phyloP scores from a whole-genome alignment of 2,888 invertebrate species.

The Abrostola triplasia region DNA sequence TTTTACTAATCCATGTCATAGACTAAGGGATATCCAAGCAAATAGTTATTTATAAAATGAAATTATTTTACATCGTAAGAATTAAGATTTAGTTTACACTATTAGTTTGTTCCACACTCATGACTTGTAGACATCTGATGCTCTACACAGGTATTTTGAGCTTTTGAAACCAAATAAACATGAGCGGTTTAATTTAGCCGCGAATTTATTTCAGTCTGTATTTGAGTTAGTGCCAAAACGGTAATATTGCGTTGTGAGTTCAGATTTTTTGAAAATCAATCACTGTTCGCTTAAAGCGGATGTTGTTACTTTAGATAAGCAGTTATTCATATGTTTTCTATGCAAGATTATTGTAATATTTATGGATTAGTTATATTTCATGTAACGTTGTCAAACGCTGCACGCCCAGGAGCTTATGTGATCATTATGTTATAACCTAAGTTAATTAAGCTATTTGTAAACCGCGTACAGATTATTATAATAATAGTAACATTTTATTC shows the following conservation, averaged over 20 bases:
- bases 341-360: conserved; percentile 72
- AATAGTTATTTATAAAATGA: conserved; percentile 3
- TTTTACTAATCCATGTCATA: conserved; percentile 61
- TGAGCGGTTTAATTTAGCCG: conserved; percentile 8
- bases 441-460: conserved; percentile 46
- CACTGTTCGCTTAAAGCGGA: conserved; percentile 76
- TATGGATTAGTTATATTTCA: conserved; percentile 69
- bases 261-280: conserved; percentile 64
- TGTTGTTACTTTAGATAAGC: conserved; percentile 72
- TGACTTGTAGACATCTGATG: conserved; percentile 24
- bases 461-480: conserved; percentile 47
- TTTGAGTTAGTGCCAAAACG: conserved; percentile 74
- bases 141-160: conserved; percentile 21
- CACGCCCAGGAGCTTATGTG: conserved; percentile 78
- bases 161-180: conserved; percentile 14
- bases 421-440: conserved; percentile 72
- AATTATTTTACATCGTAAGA: conserved; percentile 1
- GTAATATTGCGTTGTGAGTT: conserved; percentile 74
- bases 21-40: conserved; percentile 50
- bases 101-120: conserved; percentile 15
- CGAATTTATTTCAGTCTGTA: conserved; percentile 63
- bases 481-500: conserved; percentile 27
- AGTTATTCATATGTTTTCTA: conserved; percentile 57
- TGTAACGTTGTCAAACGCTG: conserved; percentile 70
- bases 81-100: not conserved